These are phyloP conservation scores for Procambarus virginalis DNA, from an alignment of 1,140 invertebrate species.

Conservation along the genomic window DNA sequence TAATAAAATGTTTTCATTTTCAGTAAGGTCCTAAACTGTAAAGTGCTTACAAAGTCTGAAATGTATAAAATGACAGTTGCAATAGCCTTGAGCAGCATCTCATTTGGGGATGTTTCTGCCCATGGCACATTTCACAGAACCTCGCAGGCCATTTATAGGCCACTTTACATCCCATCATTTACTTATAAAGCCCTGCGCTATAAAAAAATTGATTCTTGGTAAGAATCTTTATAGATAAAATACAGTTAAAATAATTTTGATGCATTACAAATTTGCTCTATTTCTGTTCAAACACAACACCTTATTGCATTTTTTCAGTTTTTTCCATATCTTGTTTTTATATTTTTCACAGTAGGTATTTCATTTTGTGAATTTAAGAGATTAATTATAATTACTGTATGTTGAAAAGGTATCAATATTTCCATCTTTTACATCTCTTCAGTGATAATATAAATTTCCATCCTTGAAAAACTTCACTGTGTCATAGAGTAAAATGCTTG, in stretches of 20 bases:
- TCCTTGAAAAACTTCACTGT: too few species aligned
- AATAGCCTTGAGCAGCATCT: constrained; percentile 2
- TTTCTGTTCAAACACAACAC: neutral
- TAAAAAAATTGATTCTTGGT: neutral
- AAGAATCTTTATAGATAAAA: neutral
- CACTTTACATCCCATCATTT: neutral
- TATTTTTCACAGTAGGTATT: neutral
- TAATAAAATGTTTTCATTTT: neutral
- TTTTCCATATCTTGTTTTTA: too few species aligned
- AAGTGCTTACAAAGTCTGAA: neutral
- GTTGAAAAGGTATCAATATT: too few species aligned
- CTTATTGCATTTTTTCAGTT: neutral
- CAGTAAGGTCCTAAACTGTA: neutral
- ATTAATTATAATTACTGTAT: neutral
- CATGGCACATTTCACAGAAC: neutral
- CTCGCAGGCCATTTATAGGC: neutral
- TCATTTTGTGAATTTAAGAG: neutral
- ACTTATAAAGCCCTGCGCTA: neutral
- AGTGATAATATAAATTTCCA: too few species aligned
- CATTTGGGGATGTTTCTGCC: neutral
- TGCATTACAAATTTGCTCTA: neutral
- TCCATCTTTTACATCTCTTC: too few species aligned
- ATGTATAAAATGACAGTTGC: neutral
- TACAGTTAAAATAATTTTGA: neutral
- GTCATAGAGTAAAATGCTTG: too few species aligned